Evolutionary conservation across 2,797 vertebrate species (phyloP).

Genomic region (Lagothrix lagotricha): DNA sequence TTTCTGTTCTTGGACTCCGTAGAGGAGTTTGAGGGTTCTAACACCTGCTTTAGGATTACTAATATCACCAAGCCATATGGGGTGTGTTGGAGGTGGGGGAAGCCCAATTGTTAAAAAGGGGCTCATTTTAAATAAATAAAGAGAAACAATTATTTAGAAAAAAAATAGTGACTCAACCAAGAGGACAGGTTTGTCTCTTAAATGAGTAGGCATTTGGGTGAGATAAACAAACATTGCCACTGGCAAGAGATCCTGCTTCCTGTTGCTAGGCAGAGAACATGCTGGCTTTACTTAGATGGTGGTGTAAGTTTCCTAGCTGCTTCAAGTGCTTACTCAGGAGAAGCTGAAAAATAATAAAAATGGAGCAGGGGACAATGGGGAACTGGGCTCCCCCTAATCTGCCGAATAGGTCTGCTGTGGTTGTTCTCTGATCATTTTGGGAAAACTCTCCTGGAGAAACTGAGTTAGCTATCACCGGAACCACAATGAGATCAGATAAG

Average conservation of each 20-base stretch:
- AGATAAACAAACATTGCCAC: neutral
- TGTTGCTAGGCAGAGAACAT: neutral
- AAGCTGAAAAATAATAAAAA: neutral
- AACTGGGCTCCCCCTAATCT: neutral
- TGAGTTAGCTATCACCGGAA: slow-evolving; percentile 58
- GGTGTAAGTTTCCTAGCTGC: neutral
- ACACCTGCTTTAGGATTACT: neutral
- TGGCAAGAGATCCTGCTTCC: neutral
- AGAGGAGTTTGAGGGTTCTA: neutral
- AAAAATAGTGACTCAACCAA: neutral
- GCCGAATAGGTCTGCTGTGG: neutral
- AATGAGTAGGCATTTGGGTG: neutral
- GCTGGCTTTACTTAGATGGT: neutral
- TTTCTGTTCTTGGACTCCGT: neutral
- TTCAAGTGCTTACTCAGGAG: neutral
- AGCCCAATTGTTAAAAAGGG: neutral
- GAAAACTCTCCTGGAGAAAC: slow-evolving; percentile 52
- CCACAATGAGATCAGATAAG: neutral
- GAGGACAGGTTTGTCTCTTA: neutral
- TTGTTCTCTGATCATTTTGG: slow-evolving; percentile 38
- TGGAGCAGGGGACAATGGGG: neutral
- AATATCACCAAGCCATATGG: neutral
- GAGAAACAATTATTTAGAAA: neutral
- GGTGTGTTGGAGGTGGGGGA: neutral
- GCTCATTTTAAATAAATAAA: neutral